Conservation (phyloP, 2,113 vertebrate genomes). For the Egretta garzetta region DNA sequence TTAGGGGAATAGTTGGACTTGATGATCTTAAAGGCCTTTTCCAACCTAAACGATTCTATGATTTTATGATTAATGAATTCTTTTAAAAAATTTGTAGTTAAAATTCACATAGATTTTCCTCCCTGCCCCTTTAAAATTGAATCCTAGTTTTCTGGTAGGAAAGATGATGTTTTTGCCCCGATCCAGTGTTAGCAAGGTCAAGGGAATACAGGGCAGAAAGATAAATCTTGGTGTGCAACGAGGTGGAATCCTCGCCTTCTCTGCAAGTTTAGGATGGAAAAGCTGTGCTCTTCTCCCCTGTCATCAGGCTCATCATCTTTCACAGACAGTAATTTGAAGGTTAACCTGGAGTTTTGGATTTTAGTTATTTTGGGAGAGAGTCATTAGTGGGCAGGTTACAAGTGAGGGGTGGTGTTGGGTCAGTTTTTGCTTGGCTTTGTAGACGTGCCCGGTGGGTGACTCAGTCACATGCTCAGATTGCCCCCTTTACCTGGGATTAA, state of each 20-base stretch:
- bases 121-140: background rate
- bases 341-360: background rate
- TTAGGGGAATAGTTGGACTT: no score
- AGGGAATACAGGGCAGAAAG: background rate
- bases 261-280: background rate
- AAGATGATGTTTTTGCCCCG: background rate
- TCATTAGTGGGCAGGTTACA: background rate
- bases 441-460: background rate
- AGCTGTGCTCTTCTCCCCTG: background rate
- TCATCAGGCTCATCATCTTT: background rate
- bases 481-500: background rate
- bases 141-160: background rate
- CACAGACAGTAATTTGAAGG: background rate
- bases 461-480: accelerated
- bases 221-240: background rate
- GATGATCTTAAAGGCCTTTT: no score
- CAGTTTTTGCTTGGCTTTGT: background rate
- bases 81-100: background rate
- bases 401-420: background rate
- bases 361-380: background rate
- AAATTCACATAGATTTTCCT: background rate
- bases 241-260: background rate
- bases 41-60: no score
- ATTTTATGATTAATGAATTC: background rate
- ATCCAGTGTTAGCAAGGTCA: background rate